Base-by-base conservation (phyloP, 2,888 invertebrate genomes). In the Eurytoma californica region DNA sequence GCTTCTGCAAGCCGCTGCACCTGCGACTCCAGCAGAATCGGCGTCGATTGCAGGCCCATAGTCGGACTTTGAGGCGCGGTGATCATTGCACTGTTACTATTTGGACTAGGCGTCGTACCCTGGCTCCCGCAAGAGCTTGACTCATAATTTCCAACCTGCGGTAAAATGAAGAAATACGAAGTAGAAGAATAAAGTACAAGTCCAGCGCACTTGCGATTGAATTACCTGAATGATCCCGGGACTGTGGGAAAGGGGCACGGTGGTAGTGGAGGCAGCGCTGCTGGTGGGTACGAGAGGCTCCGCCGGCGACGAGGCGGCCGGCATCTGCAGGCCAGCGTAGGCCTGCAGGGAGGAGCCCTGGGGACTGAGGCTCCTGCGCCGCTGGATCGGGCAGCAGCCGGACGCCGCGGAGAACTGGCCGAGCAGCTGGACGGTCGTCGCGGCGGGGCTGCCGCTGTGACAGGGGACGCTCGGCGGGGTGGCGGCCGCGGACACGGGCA, bases 1-100 rank as follows among this genome's bases (percentile, higher is more conserved):
- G 96, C 96, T 68, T 94, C 92, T 0, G 96, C 95, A 66, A 98
- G 92, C 86, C 97, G 94, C 80, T 93, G 93, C 51, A 98, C 95
- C 90, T 98, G 98, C 72, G 94, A 92, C 83, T 97, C 97, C 81
- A 95, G 91, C 47, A 98, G 92, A 5, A 94, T 93, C 2, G 97
- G 97, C 0, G 96, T 96, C 30, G 95, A 90, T 84, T 95, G 95
- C 4, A 83, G 80, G 1, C 55, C 9, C 47, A 53, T 9, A 1
- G 88, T 86, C 82, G 91, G 88, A 87, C 91, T 88, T 66, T 89
- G 86, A 60, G 89, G 89, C 78, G 88, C 89, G 16, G 66, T 67
- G 18, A 65, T n/a, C 30, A 70, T 28, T 12, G 77, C 75, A 39
- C 86, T 84, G 24, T 88, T 88, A 39, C 88, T 89, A n/a, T 87